Conservation (phyloP, 2,797 vertebrate genomes). For the Loriculus beryllinus region DNA sequence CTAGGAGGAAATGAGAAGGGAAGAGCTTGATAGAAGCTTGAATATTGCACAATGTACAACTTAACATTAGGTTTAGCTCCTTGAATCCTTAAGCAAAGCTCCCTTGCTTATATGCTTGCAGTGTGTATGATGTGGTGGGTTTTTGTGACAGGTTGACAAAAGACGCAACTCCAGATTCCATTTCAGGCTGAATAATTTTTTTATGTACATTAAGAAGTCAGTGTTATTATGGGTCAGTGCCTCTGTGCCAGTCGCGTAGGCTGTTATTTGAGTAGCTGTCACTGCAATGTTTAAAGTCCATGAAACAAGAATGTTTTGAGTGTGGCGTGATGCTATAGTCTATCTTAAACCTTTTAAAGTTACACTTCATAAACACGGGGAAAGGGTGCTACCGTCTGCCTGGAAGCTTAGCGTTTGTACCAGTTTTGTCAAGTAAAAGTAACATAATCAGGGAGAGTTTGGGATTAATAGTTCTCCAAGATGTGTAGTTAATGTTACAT, state of each 20-base stretch:
- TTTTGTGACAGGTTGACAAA: neutral
- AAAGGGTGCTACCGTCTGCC: neutral
- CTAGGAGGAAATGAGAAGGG: neutral
- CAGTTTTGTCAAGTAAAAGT: neutral
- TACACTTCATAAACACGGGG: neutral
- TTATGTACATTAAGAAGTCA: neutral
- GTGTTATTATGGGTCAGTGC: neutral
- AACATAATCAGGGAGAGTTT: neutral
- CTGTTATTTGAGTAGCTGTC: neutral
- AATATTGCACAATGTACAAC: neutral
- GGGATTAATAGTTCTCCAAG: neutral
- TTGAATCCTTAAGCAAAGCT: neutral
- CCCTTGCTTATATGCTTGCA: neutral
- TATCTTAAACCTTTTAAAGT: neutral
- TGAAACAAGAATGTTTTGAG: neutral
- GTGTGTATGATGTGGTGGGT: rapidly evolving
- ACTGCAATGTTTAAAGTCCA: neutral
- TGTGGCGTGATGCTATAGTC: neutral
- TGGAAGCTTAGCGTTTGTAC: neutral
- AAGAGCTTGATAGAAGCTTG: neutral
- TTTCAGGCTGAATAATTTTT: neutral
- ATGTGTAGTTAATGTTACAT: neutral
- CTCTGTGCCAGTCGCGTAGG: neutral
- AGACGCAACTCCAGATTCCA: neutral
- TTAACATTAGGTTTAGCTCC: neutral